Evolutionary conservation across 2,797 vertebrate species (phyloP).

Genomic region (Tangara arthus): DNA sequence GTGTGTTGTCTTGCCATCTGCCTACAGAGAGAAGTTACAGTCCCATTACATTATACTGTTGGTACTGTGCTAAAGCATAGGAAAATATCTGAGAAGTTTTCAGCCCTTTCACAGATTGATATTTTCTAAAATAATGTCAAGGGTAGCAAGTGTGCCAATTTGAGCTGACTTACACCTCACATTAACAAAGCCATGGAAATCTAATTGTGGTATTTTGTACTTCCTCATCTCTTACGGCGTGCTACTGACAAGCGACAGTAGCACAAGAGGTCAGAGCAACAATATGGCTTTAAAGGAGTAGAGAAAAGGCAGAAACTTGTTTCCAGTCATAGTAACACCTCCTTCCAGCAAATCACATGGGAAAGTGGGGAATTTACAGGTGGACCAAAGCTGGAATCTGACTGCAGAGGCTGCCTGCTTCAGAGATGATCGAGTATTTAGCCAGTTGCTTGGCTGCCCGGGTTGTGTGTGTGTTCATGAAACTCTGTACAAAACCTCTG

Average conservation of each 20-base stretch:
- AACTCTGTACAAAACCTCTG: background rate
- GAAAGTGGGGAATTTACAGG: background rate
- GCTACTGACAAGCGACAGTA: background rate
- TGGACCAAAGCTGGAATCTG: background rate
- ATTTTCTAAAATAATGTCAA: background rate
- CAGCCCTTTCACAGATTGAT: background rate
- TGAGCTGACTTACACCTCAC: background rate
- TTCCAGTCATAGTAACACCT: background rate
- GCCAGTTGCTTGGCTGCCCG: background rate
- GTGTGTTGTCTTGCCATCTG: conserved; percentile 61
- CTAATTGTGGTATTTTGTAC: background rate
- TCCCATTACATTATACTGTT: background rate
- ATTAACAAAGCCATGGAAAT: background rate
- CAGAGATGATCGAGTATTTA: background rate
- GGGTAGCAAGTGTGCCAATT: background rate
- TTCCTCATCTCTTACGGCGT: fast-evolving
- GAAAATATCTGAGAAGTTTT: background rate
- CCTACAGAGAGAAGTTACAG: conserved; percentile 49
- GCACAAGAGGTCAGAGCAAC: background rate
- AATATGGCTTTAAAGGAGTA: background rate
- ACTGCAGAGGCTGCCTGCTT: background rate
- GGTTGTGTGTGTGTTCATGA: background rate
- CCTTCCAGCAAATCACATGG: background rate
- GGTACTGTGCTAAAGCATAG: background rate
- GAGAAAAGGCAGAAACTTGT: background rate